Percentiles rank a stretch among this genome's conserved stretches.
phyloP scores from a whole-genome alignment of 2,888 invertebrate genomes.

The Bunonema sp. region DNA sequence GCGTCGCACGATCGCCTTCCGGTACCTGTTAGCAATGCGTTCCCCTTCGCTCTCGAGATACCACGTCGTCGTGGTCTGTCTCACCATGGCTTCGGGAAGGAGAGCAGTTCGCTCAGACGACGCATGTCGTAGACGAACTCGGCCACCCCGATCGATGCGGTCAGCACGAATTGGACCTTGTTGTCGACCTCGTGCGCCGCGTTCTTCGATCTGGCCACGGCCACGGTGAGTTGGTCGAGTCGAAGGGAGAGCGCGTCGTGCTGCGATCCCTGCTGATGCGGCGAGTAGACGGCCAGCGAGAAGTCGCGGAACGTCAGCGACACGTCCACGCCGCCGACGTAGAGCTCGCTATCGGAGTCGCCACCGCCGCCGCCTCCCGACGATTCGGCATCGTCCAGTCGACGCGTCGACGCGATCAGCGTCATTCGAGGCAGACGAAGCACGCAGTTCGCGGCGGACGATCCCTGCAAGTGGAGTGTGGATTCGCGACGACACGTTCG shows the following conservation, averaged over 20 bases:
- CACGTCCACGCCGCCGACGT: constrained; percentile 67
- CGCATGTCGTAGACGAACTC: constrained; percentile 96
- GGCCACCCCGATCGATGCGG: constrained; percentile 43
- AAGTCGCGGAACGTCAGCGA: constrained; percentile 91
- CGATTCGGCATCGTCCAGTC: constrained; percentile 10
- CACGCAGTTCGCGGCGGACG: constrained; percentile 31
- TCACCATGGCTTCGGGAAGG: constrained; percentile 99
- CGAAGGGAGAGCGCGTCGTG: constrained; percentile 30
- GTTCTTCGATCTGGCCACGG: constrained; percentile 30
- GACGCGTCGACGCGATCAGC: constrained; percentile 73
- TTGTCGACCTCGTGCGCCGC: constrained; percentile 23
- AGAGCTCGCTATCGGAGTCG: constrained; percentile 5
- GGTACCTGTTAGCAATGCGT: no score
- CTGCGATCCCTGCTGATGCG: constrained; percentile 51
- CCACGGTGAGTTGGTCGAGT: constrained; percentile 27
- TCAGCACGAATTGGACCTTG: constrained; percentile 19
- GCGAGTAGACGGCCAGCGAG: constrained; percentile 92
- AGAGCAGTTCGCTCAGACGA: constrained; percentile 80
- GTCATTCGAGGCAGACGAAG: constrained; percentile 79
- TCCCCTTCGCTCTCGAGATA: no score
- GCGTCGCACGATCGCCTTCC: constrained; percentile 60
- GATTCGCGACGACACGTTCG: not conserved
- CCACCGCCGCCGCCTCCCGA: constrained; percentile 8
- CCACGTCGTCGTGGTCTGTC: no score
- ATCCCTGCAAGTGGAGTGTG: constrained; percentile 5